These are phyloP conservation scores for Echeneis naucrates DNA, from an alignment of 2,797 vertebrate species.

Conservation along the genomic window DNA sequence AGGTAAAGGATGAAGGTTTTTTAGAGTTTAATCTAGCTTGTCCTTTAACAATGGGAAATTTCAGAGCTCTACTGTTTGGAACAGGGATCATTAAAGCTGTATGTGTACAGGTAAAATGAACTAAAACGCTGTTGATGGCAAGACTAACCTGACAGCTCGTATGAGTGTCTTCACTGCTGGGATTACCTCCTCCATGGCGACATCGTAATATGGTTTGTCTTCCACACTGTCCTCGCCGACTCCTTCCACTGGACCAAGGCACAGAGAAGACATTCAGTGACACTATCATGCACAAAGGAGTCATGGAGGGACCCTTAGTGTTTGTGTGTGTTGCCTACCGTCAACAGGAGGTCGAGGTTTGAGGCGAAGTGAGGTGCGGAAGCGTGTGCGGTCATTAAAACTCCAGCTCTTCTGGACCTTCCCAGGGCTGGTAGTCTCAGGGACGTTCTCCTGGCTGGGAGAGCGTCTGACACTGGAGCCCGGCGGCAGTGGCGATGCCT, in stretches of 20 bases:
- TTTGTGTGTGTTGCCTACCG: slow-evolving; percentile 76
- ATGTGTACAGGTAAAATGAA: too few species aligned
- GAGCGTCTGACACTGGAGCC: slow-evolving; percentile 84
- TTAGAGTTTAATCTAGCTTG: background rate
- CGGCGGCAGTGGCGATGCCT: slow-evolving; percentile 85
- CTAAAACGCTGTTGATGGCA: background rate
- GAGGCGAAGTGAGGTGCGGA: slow-evolving; percentile 95
- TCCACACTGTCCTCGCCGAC: slow-evolving; percentile 89
- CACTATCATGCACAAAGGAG: background rate
- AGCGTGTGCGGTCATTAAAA: slow-evolving; percentile 95
- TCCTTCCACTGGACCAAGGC: slow-evolving; percentile 83
- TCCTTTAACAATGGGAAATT: background rate
- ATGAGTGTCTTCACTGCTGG: slow-evolving; percentile 96
- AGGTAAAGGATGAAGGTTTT: background rate
- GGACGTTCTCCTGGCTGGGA: slow-evolving; percentile 90
- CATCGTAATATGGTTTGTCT: slow-evolving; percentile 93
- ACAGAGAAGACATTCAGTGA: slow-evolving; percentile 12
- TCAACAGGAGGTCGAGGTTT: slow-evolving; percentile 88
- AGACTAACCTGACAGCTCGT: slow-evolving; percentile 92
- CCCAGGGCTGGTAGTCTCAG: slow-evolving; percentile 89
- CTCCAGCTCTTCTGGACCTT: slow-evolving; percentile 99
- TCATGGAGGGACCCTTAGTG: too few species aligned
- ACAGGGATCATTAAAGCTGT: background rate
- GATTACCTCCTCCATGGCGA: slow-evolving; percentile 95
- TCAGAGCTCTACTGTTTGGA: too few species aligned